Conservation (phyloP, 2,113 vertebrate species). For the Gallinago media region DNA sequence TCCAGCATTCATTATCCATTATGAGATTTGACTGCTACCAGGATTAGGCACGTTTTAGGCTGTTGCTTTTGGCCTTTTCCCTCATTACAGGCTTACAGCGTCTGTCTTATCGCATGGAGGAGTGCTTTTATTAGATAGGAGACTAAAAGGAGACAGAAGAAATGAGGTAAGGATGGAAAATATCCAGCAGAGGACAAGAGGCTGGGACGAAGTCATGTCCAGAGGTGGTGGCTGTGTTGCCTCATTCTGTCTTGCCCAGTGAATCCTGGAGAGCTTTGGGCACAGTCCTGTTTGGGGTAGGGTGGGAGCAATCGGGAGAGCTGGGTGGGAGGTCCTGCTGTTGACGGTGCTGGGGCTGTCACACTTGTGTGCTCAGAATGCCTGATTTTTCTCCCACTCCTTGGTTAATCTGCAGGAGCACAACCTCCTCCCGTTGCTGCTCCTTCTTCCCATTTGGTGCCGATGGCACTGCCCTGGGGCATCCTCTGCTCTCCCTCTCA, state of each 20-base stretch:
- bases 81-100: background rate
- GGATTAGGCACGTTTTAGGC: background rate
- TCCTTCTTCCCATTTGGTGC: background rate
- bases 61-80: background rate
- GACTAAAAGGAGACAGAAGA: background rate
- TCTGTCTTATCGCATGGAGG: background rate
- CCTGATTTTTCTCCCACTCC: background rate
- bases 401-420: fast-evolving
- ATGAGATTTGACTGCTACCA: background rate
- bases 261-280: background rate
- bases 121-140: background rate
- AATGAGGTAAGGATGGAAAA: background rate
- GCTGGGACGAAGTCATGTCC: background rate
- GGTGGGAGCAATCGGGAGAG: background rate
- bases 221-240: background rate
- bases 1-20: background rate
- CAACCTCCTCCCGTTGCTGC: background rate
- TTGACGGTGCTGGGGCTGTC: background rate
- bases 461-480: fast-evolving
- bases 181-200: background rate
- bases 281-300: background rate
- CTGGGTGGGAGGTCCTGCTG: background rate
- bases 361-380: background rate
- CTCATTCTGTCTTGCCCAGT: fast-evolving
- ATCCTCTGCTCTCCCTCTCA: background rate